Evolutionary conservation across 2,888 invertebrate species (phyloP).

Genomic region (Erannis defoliaria): DNA sequence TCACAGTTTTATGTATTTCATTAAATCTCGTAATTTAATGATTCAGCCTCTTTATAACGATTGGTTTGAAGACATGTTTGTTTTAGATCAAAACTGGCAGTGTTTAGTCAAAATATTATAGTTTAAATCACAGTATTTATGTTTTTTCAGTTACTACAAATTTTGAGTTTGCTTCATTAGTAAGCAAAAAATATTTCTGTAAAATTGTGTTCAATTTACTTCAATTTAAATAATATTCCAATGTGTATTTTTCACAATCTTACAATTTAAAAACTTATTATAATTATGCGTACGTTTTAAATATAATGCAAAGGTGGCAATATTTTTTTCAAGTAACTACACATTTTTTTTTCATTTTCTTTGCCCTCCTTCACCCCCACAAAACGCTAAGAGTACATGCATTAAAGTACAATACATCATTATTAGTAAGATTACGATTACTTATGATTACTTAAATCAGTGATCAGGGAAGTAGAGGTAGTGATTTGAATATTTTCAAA

Average conservation of each 20-base stretch:
- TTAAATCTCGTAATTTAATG: conserved; percentile 12
- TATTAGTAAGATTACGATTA: conserved; percentile 21
- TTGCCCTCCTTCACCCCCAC: conserved; percentile 14
- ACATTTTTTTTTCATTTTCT: conserved; percentile 21
- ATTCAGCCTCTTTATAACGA: conserved; percentile 25
- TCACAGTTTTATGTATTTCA: conserved; percentile 55
- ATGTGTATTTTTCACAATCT: conserved; percentile 2
- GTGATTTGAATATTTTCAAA: background rate
- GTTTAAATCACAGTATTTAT: background rate
- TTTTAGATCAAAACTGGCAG: conserved; percentile 1
- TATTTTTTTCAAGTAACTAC: conserved; percentile 14
- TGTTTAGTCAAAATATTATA: background rate
- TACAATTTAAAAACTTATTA: conserved; percentile 21
- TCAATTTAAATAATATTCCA: background rate
- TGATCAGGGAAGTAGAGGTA: conserved; percentile 15
- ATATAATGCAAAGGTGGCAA: conserved; percentile 12
- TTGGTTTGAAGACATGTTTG: conserved; percentile 19
- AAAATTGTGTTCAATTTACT: background rate
- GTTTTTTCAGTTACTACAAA: background rate
- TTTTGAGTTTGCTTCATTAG: background rate
- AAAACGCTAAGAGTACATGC: conserved; percentile 22
- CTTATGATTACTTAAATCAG: conserved; percentile 19
- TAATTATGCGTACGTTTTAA: conserved; percentile 26
- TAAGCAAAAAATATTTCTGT: no score
- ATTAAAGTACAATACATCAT: conserved; percentile 18